Evolutionary conservation across 1,140 invertebrate species (phyloP), one percentile per base, ranked within the genome.

Genomic region (Varroa destructor): DNA sequence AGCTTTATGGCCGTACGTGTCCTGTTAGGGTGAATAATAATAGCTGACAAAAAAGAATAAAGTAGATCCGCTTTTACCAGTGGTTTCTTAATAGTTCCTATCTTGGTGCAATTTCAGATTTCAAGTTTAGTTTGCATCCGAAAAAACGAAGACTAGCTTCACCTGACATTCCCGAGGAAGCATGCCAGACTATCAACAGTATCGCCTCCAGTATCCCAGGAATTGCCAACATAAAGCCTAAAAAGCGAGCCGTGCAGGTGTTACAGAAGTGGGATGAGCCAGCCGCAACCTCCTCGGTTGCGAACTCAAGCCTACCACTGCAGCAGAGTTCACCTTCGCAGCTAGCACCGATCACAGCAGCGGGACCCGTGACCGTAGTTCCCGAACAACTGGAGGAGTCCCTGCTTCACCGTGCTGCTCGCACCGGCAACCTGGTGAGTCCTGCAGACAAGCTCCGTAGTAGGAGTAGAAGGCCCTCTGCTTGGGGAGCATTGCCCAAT

Each of bases 401-500:
- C 46, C 61, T 67, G 61, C 46, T 67, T 14, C 61, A 67, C 46
- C 61, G 61, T 43, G 61, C 61, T 12, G 61, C 61, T 8, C 61
- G 61, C n/a, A 67, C 61, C 10, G 61, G 61, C 40, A 67, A 67
- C 37, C 61, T 67, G 40, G 61, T 67, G 46, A 67, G 61, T 67
- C 40, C 61, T 43, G 40, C 46, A 51, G 46, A 51, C 46, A 51
- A 51, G 4, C 46, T 51, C 8, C 46, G 8, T 51, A 51, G 46
- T 51, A 51, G 46, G 3, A 5, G 46, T 51, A 51, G 46, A 51
- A 51, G 46, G 46, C 46, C 8, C 46, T 51, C 46, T 51, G 46
- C 3, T 51, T 8, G 46, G 46, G 46, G 46, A 51, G 46, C 46
- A 51, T 51, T 51, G 46, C 46, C 46, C 46, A 51, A 51, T 8